These are phyloP conservation scores for Crossaster papposus DNA, from an alignment of 53 echinoderm and acorn worm species.

Conservation along the genomic window DNA sequence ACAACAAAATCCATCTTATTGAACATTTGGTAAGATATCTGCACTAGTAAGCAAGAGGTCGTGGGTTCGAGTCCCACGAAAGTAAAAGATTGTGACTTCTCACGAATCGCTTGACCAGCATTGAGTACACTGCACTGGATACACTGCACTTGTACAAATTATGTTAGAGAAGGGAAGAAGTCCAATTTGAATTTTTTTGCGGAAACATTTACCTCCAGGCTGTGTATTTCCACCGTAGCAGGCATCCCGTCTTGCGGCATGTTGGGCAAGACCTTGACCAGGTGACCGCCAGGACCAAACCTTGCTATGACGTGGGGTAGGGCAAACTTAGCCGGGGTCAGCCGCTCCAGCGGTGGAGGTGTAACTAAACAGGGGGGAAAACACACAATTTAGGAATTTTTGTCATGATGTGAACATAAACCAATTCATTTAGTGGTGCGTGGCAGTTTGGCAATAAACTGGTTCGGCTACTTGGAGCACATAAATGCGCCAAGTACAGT, in stretches of 20 bases:
- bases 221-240: slow-evolving; percentile 91
- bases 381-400: not conserved
- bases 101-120: no score
- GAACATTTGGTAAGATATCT: no score
- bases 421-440: no score
- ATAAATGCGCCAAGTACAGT: no score
- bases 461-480: no score
- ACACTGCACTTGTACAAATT: not conserved
- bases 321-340: slow-evolving; percentile 84
- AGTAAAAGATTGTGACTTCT: no score
- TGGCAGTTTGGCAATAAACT: no score
- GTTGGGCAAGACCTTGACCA: slow-evolving; percentile 95
- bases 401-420: not conserved
- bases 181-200: no score
- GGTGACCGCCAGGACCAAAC: slow-evolving; percentile 96
- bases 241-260: slow-evolving; percentile 86
- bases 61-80: no score
- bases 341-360: slow-evolving; percentile 78
- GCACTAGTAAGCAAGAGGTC: no score
- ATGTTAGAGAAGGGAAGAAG: not conserved
- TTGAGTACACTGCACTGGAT: no score
- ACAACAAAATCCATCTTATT: no score
- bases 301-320: slow-evolving; percentile 89
- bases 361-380: slow-evolving; percentile 56
- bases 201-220: slow-evolving; percentile 72